These are phyloP conservation scores for Desmophyllum pertusum DNA, from an alignment of 92 coral and sea anemone genomes.

Conservation along the genomic window DNA sequence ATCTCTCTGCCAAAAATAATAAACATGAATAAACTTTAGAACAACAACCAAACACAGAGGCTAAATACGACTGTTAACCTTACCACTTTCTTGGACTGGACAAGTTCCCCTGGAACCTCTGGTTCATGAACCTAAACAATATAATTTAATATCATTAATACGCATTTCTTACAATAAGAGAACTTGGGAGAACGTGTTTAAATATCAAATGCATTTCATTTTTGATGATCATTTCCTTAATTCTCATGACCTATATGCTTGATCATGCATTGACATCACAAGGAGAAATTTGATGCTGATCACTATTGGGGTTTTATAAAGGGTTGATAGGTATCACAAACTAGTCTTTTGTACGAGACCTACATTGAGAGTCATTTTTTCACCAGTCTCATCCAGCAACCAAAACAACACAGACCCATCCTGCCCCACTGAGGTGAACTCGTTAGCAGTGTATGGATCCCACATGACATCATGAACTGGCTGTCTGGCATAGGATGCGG, in stretches of 20 bases:
- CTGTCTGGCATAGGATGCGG: constrained; percentile 85
- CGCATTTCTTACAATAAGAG: too few relatives aligned
- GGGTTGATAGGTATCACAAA: background rate
- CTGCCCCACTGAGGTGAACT: constrained; percentile 91
- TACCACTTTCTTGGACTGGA: constrained; percentile 61
- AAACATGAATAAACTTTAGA: background rate
- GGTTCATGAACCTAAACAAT: constrained; percentile 89
- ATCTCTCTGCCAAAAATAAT: constrained; percentile 26
- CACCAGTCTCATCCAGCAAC: constrained; percentile 95
- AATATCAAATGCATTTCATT: too few relatives aligned
- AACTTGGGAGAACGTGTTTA: too few relatives aligned
- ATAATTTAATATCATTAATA: background rate
- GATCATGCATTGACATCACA: too few relatives aligned
- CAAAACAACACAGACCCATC: constrained; percentile 91
- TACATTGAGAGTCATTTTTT: constrained; percentile 78
- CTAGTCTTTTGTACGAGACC: constrained; percentile 1
- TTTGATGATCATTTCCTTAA: too few relatives aligned
- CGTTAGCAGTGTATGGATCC: constrained; percentile 97
- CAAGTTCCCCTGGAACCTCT: constrained; percentile 84
- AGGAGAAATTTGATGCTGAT: too few relatives aligned
- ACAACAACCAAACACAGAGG: background rate
- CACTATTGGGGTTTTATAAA: too few relatives aligned
- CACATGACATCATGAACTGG: constrained; percentile 90
- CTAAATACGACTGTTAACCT: background rate
- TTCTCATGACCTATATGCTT: too few relatives aligned